A percentile compares a stretch with the other conserved stretches of the same genome.
These are phyloP conservation scores for Acanthopleura granulata DNA, from an alignment of 2,888 invertebrate species.

Conservation along the genomic window DNA sequence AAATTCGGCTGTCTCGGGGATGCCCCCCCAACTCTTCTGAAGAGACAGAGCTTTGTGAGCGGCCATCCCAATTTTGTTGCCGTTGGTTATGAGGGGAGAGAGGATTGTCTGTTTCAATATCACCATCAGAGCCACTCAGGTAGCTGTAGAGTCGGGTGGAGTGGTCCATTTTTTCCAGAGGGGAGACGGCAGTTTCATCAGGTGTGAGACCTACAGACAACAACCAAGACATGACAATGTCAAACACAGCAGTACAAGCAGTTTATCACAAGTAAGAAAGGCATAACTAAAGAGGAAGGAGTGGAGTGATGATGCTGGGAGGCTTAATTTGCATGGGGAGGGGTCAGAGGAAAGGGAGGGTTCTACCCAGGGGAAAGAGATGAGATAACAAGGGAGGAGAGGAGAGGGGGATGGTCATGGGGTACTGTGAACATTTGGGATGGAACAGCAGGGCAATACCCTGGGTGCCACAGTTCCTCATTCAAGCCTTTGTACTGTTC, in stretches of 20 bases:
- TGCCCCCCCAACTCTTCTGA: conserved; percentile 44
- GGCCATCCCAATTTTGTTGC: conserved; percentile 28
- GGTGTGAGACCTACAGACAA: conserved; percentile 42
- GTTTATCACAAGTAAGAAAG: background rate
- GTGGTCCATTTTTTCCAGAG: conserved; percentile 32
- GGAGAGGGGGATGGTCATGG: no score
- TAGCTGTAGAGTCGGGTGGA: conserved; percentile 45
- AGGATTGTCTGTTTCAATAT: conserved; percentile 46
- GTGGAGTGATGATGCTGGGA: no score
- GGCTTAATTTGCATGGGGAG: no score
- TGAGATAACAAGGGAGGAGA: no score
- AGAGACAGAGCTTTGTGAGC: conserved; percentile 47
- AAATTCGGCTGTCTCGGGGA: conserved; percentile 15
- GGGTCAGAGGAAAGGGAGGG: no score
- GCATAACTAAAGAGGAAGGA: background rate
- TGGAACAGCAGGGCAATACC: no score
- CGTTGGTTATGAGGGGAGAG: conserved; percentile 37
- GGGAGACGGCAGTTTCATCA: conserved; percentile 45
- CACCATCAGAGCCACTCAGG: conserved; percentile 63
- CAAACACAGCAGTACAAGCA: conserved; percentile 16
- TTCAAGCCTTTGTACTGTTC: no score
- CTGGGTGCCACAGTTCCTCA: no score
- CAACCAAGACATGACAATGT: conserved; percentile 20
- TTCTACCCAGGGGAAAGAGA: no score
- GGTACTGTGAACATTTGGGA: no score